Evolutionary conservation across 2,113 vertebrate species (phyloP), one percentile per base, ranked within the genome.

Genomic region (Labrus mixtus): DNA sequence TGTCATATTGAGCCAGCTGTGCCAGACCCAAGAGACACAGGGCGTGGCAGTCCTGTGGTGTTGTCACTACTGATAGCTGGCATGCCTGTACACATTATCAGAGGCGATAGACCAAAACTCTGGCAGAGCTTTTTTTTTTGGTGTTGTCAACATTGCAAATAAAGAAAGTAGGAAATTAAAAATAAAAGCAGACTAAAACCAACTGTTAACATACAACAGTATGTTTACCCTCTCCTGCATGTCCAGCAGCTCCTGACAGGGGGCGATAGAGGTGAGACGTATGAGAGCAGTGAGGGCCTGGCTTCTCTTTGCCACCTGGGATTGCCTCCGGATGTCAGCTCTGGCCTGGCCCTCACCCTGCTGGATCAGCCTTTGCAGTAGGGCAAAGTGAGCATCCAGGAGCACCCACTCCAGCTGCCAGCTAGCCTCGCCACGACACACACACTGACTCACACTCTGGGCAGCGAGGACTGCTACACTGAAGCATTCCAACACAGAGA

Each of bases 321-420:
- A 73, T 87, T 86, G 82, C 63, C 13, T 71, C 45, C 70, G 45
- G 0, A 0, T 59, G 20, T 13, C 61, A 10, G 57, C n/a, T 41
- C 63, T 77, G 15, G 73, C 25, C 63, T 62, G 75, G 22, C 17
- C 13, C 54, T 78, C 20, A 51, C 45, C 29, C 64, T 84, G 86
- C 88, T 90, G 83, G 86, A 90, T 46, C 68, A 95, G 90, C 72
- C 88, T 85, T 70, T 88, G 83, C 71, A 93, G 89, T 79, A 93
- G 92, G 70, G 89, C 81, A 36, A 93, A 94, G 73, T 91, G 90
- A 75, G 93, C 83, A 56, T 91, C 81, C 73, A 90, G 89, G 78
- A 93, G 81, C 55, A 89, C 80, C 90, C 90, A 91, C 83, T 93
- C 91, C 90, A 94, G 90, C 90, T 95, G 93, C 91, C 86, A 88